Conservation (phyloP, 2,888 invertebrate species). For the Drosophila neutralis region DNA sequence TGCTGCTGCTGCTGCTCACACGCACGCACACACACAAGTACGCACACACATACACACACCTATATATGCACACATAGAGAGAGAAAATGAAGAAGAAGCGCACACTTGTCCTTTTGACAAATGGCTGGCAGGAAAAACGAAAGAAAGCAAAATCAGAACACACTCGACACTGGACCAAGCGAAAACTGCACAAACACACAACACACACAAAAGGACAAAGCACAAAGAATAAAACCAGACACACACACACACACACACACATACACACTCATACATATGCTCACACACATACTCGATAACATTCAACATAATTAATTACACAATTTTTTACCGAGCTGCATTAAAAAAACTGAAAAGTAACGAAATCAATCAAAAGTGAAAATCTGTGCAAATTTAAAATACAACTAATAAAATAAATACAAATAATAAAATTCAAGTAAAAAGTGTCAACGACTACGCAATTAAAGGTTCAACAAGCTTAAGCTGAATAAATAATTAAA, state of each 20-base stretch:
- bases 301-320: slow-evolving; percentile 45
- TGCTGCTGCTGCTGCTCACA: slow-evolving; percentile 32
- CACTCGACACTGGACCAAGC: slow-evolving; percentile 62
- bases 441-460: slow-evolving; percentile 44
- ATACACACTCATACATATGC: neutral
- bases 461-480: slow-evolving; percentile 12
- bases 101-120: slow-evolving; percentile 40
- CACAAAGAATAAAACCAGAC: slow-evolving; percentile 34
- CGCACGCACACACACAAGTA: slow-evolving; percentile 3
- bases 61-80: slow-evolving; percentile 4
- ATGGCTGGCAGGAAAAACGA: slow-evolving; percentile 52
- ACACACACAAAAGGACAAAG: slow-evolving; percentile 20
- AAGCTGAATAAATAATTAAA: slow-evolving; percentile 1
- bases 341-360: slow-evolving; percentile 8
- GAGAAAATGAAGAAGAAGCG: neutral
- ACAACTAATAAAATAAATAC: slow-evolving; percentile 24
- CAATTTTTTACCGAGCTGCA: slow-evolving; percentile 38
- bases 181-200: slow-evolving; percentile 25
- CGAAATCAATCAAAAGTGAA: slow-evolving; percentile 60
- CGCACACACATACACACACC: slow-evolving; percentile 4
- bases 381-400: slow-evolving; percentile 47
- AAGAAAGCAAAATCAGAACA: slow-evolving; percentile 67
- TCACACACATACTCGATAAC: neutral
- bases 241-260: neutral
- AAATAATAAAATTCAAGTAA: slow-evolving; percentile 38